Evolutionary conservation across 2,113 vertebrate genomes (phyloP).

Genomic region (Alligator mississippiensis): DNA sequence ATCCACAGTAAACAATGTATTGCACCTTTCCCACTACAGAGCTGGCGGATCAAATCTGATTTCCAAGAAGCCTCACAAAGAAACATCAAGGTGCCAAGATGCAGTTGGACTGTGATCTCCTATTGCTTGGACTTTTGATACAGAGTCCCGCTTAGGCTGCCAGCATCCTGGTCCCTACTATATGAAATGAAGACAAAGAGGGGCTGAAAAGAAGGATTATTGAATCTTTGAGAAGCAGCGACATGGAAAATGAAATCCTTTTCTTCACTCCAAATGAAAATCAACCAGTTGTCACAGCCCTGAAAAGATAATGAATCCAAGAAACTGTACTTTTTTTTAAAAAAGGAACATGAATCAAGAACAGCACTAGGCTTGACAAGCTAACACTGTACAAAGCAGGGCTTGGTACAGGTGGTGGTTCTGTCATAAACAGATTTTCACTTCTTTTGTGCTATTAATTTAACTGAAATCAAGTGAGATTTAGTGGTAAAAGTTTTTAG

Average conservation of each 20-base stretch:
- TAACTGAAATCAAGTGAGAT: neutral
- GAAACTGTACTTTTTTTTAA: neutral
- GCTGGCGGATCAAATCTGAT: neutral
- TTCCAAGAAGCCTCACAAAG: neutral
- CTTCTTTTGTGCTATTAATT: neutral
- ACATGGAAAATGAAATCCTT: neutral
- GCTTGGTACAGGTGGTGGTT: no score
- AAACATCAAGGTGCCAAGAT: neutral
- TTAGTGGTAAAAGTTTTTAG: neutral
- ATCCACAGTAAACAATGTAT: neutral
- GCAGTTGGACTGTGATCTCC: neutral
- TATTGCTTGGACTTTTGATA: neutral
- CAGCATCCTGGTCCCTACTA: neutral
- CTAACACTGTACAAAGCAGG: rapidly evolving
- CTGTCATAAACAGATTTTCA: no score
- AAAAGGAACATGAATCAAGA: neutral
- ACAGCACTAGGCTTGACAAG: no score
- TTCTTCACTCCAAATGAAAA: no score
- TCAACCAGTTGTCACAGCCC: neutral
- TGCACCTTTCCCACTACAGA: neutral
- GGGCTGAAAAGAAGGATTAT: neutral
- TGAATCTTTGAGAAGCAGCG: neutral
- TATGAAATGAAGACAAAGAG: neutral
- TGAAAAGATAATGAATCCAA: neutral
- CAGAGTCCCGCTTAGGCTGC: neutral